phyloP scores from a whole-genome alignment of 2,797 vertebrate species.

The Yasuhikotakia modesta region DNA sequence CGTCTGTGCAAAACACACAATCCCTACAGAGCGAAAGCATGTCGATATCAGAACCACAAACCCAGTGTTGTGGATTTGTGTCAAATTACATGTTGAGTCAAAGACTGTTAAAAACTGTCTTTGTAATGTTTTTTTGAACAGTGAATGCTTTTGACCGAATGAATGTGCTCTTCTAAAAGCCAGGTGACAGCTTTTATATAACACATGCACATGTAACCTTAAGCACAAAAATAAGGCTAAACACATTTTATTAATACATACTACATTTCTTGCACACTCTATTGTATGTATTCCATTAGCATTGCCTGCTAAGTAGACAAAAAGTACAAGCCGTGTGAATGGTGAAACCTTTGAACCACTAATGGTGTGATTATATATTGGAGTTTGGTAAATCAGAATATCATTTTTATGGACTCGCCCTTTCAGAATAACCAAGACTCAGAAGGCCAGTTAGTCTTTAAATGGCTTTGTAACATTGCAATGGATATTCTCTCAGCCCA shows the following conservation, averaged over 20 bases:
- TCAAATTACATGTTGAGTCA: too few relatives aligned
- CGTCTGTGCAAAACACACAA: constrained; percentile 2
- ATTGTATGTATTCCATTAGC: constrained; percentile 4
- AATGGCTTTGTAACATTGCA: constrained; percentile 37
- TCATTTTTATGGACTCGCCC: constrained; percentile 1
- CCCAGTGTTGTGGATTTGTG: background rate
- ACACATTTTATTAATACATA: too few relatives aligned
- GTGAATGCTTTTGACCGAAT: constrained; percentile 25
- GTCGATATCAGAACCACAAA: constrained; percentile 8
- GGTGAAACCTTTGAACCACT: too few relatives aligned
- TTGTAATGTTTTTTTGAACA: background rate
- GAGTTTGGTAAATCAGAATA: constrained; percentile 23
- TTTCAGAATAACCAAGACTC: constrained; percentile 13
- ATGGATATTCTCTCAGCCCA: constrained; percentile 47
- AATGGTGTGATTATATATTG: constrained; percentile 17
- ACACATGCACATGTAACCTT: constrained; percentile 6
- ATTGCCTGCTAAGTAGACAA: too few relatives aligned
- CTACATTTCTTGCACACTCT: constrained; percentile 2
- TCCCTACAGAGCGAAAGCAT: background rate
- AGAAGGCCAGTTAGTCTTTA: constrained; percentile 37
- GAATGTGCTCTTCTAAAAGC: too few relatives aligned
- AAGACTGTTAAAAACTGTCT: too few relatives aligned
- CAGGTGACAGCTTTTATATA: constrained; percentile 24
- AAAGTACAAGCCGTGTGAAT: background rate
- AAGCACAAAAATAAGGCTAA: constrained; percentile 2